Conservation (phyloP, 2,797 vertebrate species). For the Sebastes vulpes region DNA sequence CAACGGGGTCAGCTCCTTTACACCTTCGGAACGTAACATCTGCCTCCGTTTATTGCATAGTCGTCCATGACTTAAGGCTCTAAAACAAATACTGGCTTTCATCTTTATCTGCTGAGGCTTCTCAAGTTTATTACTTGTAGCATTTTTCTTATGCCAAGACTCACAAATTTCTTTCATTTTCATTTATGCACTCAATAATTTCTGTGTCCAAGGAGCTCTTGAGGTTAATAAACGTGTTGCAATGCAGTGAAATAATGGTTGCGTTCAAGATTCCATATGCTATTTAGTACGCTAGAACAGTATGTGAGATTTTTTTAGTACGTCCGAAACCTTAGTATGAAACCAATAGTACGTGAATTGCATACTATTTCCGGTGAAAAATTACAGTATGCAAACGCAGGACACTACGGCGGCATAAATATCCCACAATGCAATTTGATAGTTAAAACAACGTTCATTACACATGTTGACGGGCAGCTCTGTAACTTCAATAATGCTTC, state of each 20-base stretch:
- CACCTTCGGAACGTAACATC: background rate
- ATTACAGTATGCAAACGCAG: background rate
- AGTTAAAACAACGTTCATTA: background rate
- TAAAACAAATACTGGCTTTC: background rate
- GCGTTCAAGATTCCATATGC: background rate
- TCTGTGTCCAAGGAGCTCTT: constrained; percentile 7
- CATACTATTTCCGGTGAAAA: background rate
- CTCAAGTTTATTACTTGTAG: background rate
- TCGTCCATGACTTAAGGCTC: background rate
- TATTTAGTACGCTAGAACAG: background rate
- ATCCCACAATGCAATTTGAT: no score
- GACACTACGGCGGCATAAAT: background rate
- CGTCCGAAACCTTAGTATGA: background rate
- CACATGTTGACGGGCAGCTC: background rate
- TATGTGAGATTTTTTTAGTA: background rate
- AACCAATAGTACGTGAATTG: background rate
- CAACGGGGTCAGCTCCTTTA: background rate
- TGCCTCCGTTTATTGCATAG: background rate
- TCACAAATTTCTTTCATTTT: background rate
- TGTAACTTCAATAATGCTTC: background rate
- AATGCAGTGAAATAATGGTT: constrained; percentile 25
- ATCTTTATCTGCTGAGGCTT: background rate
- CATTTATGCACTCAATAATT: constrained; percentile 26
- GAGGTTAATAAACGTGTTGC: constrained; percentile 26
- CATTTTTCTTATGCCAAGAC: background rate